Percentiles rank a stretch among this genome's conserved stretches.
phyloP scores from a whole-genome alignment of 2,888 invertebrate species.

The Automeris io region DNA sequence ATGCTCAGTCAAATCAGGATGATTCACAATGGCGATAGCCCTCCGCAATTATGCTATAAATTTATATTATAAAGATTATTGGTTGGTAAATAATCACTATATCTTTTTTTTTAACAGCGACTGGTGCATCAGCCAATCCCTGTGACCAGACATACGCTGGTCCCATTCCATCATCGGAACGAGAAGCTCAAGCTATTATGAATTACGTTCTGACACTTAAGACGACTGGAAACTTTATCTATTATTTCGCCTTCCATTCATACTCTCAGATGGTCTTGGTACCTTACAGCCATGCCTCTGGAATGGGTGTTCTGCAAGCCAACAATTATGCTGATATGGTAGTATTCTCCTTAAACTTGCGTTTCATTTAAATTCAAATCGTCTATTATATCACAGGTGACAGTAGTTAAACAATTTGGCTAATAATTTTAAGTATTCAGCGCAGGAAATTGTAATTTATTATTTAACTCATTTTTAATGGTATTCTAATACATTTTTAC shows the following conservation, averaged over 20 bases:
- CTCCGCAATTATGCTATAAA: too few relatives aligned
- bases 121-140: slow-evolving; percentile 49
- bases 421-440: too few relatives aligned
- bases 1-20: too few relatives aligned
- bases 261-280: slow-evolving; percentile 71
- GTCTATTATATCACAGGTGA: too few relatives aligned
- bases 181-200: slow-evolving; percentile 57
- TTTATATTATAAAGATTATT: too few relatives aligned
- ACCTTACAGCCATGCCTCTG: slow-evolving; percentile 54
- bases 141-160: slow-evolving; percentile 74
- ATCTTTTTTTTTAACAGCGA: slow-evolving; percentile 28
- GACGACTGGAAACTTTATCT: slow-evolving; percentile 34
- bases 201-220: slow-evolving; percentile 40
- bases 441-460: too few relatives aligned
- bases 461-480: too few relatives aligned
- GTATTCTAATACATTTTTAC: too few relatives aligned
- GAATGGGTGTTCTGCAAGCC: slow-evolving; percentile 32
- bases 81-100: too few relatives aligned
- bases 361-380: slow-evolving; percentile 1
- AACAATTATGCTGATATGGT: slow-evolving; percentile 54
- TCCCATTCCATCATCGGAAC: slow-evolving; percentile 64
- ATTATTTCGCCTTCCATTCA: slow-evolving; percentile 75
- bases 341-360: slow-evolving; percentile 14
- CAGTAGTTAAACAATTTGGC: background rate
- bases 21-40: too few relatives aligned